These are phyloP conservation scores for Hycleus phaleratus DNA, from an alignment of 1,140 invertebrate species.

Conservation along the genomic window DNA sequence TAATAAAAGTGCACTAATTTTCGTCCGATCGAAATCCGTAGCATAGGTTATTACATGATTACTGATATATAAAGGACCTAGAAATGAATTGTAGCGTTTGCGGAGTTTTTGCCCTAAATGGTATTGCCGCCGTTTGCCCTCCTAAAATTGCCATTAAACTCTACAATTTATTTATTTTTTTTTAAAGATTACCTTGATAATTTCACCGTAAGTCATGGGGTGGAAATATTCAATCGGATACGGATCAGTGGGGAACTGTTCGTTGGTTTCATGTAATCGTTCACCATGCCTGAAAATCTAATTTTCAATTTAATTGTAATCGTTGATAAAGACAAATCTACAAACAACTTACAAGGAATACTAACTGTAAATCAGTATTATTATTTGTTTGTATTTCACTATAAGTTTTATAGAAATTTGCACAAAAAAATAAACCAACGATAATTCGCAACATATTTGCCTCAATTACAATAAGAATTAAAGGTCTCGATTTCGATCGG, in stretches of 20 bases:
- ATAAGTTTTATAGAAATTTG: background rate
- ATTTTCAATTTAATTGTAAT: background rate
- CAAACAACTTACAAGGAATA: background rate
- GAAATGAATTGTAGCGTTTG: conserved; percentile 49
- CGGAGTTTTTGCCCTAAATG: conserved; percentile 52
- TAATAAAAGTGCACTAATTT: conserved; percentile 47
- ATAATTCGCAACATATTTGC: background rate
- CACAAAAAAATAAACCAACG: background rate
- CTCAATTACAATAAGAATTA: no score
- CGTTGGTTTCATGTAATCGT: background rate
- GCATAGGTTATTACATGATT: conserved; percentile 26
- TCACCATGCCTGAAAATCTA: conserved; percentile 5
- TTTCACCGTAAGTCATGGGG: background rate
- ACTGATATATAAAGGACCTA: conserved; percentile 49
- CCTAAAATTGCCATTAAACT: conserved; percentile 37
- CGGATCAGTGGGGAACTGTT: background rate
- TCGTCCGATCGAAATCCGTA: conserved; percentile 45
- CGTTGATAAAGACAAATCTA: background rate
- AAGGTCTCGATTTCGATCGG: no score
- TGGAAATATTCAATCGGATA: background rate
- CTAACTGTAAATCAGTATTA: background rate
- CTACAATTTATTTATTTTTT: background rate
- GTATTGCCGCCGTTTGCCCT: conserved; percentile 54
- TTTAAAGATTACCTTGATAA: background rate
- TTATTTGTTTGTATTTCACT: background rate